These are phyloP conservation scores for Heterodera filipjevi DNA, from an alignment of 2,888 invertebrate species.

Conservation along the genomic window DNA sequence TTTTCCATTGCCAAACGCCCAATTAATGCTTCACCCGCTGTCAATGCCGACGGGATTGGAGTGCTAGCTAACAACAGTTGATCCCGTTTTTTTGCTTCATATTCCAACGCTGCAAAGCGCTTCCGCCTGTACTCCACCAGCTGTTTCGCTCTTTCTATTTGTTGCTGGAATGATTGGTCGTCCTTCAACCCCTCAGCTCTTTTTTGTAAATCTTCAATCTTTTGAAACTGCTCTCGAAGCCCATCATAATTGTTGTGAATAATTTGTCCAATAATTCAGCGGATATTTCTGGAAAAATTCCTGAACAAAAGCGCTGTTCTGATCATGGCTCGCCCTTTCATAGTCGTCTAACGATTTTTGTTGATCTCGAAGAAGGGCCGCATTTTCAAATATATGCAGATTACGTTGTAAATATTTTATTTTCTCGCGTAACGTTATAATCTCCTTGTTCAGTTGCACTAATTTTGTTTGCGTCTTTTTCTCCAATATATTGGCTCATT, in stretches of 20 bases:
- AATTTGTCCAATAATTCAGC: not conserved
- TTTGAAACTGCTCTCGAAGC: not conserved
- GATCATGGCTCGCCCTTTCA: not conserved
- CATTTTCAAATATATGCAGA: not conserved
- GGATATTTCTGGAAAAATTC: not conserved
- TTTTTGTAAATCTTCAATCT: not conserved
- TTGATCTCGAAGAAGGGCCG: not conserved
- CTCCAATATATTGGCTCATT: not conserved
- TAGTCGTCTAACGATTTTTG: not conserved
- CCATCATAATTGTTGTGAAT: not conserved
- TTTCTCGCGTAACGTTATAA: not conserved
- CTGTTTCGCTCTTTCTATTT: not conserved
- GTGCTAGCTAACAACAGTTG: not conserved
- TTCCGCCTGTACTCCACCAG: not conserved
- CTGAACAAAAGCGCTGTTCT: not conserved
- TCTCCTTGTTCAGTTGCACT: not conserved
- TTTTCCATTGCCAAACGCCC: too few relatives aligned
- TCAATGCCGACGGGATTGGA: not conserved
- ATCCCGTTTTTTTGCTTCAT: not conserved
- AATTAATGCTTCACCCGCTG: too few relatives aligned
- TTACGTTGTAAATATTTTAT: not conserved
- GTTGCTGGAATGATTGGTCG: not conserved
- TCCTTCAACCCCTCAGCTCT: not conserved
- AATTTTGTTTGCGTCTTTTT: not conserved
- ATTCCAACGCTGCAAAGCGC: not conserved